A percentile compares a stretch with the other conserved stretches of the same genome.
Conservation (phyloP, 2,888 invertebrate genomes). For the Cerceris rybyensis region DNA sequence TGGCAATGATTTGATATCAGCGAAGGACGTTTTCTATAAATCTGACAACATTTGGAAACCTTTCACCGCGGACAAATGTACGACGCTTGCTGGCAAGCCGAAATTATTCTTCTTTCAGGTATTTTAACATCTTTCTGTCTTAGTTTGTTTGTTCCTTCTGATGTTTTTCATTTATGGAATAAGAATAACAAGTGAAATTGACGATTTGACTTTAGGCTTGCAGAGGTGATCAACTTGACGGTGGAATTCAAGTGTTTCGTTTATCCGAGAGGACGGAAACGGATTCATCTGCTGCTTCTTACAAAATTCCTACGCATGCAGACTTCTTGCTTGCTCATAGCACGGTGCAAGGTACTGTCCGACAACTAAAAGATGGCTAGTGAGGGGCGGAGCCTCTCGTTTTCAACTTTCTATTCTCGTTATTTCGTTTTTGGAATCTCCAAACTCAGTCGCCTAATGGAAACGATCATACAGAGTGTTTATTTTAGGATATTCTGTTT, state of each 20-base stretch:
- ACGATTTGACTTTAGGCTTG: conserved; percentile 81
- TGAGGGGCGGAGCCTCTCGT: too few species aligned
- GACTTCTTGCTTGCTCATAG: conserved; percentile 85
- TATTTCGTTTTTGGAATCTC: too few species aligned
- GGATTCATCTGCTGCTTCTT: conserved; percentile 73
- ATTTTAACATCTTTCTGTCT: conserved; percentile 17
- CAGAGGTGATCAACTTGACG: conserved; percentile 81
- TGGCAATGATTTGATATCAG: conserved; percentile 83
- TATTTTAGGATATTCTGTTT: too few species aligned
- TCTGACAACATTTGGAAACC: conserved; percentile 83
- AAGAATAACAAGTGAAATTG: neutral
- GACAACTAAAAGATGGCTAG: too few species aligned
- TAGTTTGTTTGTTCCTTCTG: neutral
- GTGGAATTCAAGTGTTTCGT: conserved; percentile 77
- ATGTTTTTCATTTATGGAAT: neutral
- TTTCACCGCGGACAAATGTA: conserved; percentile 84
- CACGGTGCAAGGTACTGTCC: conserved; percentile 84
- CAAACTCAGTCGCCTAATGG: too few species aligned
- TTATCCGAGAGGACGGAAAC: conserved; percentile 72
- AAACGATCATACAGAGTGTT: too few species aligned
- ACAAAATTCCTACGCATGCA: conserved; percentile 84
- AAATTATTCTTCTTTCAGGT: conserved; percentile 86
- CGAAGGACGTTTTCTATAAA: conserved; percentile 82
- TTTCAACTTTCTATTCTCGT: too few species aligned
- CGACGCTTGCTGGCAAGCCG: conserved; percentile 84